phyloP scores from a whole-genome alignment of 1,140 invertebrate genomes.

The Melitaea cinxia region DNA sequence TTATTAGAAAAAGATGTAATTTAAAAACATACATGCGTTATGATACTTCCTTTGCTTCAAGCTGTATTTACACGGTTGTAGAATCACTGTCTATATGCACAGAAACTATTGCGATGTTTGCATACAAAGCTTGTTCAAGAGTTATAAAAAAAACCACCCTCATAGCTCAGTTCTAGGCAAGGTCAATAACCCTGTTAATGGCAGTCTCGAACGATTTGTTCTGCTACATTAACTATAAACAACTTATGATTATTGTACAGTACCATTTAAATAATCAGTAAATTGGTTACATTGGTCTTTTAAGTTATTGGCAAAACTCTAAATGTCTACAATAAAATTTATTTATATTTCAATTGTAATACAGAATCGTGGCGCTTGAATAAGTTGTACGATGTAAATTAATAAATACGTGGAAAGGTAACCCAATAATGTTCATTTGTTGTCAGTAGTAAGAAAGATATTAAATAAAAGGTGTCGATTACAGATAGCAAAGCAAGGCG shows the following conservation, averaged over 20 bases:
- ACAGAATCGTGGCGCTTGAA: constrained; percentile 27
- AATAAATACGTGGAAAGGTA: constrained; percentile 33
- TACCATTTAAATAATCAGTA: constrained; percentile 14
- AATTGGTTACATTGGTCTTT: constrained; percentile 19
- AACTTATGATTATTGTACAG: constrained; percentile 7
- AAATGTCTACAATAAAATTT: constrained; percentile 19
- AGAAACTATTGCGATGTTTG: not conserved
- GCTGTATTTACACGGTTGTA: not conserved
- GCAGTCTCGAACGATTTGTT: not conserved
- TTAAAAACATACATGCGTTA: not conserved
- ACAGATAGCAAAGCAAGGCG: constrained; percentile 13
- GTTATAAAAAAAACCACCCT: not conserved
- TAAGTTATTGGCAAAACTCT: constrained; percentile 25
- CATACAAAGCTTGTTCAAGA: not conserved
- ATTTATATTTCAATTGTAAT: constrained; percentile 33
- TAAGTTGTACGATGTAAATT: constrained; percentile 33
- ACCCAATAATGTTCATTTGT: constrained; percentile 18
- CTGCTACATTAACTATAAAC: not conserved
- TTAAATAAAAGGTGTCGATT: constrained; percentile 3
- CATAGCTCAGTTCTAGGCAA: not conserved
- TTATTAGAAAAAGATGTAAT: not conserved
- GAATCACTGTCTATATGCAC: too few species aligned
- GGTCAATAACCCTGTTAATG: not conserved
- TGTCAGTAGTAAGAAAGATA: constrained; percentile 20
- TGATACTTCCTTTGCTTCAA: not conserved